These are phyloP conservation scores for Coenonympha arcania DNA, from an alignment of 2,888 invertebrate genomes.

Conservation along the genomic window DNA sequence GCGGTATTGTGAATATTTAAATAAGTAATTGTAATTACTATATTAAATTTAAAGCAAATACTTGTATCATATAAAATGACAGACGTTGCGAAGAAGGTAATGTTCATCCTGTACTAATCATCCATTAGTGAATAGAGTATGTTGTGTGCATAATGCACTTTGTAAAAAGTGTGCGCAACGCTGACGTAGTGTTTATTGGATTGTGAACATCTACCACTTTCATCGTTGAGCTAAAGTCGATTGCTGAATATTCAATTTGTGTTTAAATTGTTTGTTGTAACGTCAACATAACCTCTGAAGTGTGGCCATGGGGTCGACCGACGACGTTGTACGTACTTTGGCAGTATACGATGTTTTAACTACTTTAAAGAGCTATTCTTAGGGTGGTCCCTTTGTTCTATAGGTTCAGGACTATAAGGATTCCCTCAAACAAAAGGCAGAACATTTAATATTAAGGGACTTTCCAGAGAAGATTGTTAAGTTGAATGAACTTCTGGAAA, in stretches of 20 bases:
- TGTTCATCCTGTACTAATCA: conserved; percentile 20
- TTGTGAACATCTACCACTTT: not conserved
- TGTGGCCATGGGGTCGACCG: conserved; percentile 31
- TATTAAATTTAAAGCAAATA: conserved; percentile 14
- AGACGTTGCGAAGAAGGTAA: conserved; percentile 69
- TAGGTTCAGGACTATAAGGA: conserved; percentile 95
- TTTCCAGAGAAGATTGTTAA: conserved; percentile 96
- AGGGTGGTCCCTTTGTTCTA: conserved; percentile 30
- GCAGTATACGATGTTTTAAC: not conserved
- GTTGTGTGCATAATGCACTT: conserved; percentile 15
- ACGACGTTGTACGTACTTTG: conserved; percentile 1
- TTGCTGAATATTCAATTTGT: not conserved
- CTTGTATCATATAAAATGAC: conserved; percentile 47
- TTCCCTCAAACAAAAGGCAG: conserved; percentile 88
- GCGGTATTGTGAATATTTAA: too few relatives aligned
- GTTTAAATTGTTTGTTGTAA: conserved; percentile 20
- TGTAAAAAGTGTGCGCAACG: conserved; percentile 9
- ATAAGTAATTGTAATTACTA: too few relatives aligned
- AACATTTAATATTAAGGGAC: conserved; percentile 88
- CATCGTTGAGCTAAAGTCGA: not conserved
- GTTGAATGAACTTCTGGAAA: conserved; percentile 89
- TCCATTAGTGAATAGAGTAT: conserved; percentile 18
- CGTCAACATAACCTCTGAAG: conserved; percentile 35
- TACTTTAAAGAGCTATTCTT: conserved; percentile 14
- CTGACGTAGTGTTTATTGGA: conserved; percentile 3